These are phyloP conservation scores for Delichon dasypus DNA, from an alignment of 2,797 vertebrate genomes.

Conservation along the genomic window DNA sequence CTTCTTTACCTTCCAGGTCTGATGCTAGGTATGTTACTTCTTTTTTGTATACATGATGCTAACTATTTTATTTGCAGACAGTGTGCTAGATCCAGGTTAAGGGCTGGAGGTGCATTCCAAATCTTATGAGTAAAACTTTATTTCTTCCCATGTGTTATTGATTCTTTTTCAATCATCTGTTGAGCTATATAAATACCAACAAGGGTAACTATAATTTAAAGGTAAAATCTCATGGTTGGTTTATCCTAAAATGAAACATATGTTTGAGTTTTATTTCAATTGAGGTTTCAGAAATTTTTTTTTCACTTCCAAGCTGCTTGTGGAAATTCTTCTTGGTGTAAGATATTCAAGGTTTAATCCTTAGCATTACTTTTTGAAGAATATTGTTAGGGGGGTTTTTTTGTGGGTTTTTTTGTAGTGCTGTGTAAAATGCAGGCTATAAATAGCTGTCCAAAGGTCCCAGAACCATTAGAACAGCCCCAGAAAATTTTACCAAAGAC, in stretches of 20 bases:
- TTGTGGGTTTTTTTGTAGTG: neutral
- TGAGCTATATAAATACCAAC: conserved; percentile 1
- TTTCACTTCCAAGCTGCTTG: neutral
- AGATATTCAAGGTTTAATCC: conserved; percentile 1
- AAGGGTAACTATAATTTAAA: neutral
- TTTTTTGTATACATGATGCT: neutral
- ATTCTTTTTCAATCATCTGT: conserved; percentile 15
- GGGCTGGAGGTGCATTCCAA: neutral
- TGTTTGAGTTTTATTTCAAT: neutral
- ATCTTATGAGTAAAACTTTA: neutral
- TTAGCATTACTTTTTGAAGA: neutral
- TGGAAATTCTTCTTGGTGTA: neutral
- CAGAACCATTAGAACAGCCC: neutral
- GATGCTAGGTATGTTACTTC: neutral
- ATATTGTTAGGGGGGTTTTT: neutral
- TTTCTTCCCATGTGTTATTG: conserved; percentile 17
- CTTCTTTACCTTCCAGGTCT: neutral
- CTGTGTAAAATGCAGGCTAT: neutral
- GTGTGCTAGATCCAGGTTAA: neutral
- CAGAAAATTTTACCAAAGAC: neutral
- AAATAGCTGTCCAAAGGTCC: neutral
- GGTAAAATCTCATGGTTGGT: neutral
- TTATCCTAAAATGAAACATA: neutral
- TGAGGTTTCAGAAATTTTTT: conserved; percentile 7
- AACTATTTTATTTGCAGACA: neutral